Percentiles rank a stretch among this genome's conserved stretches.
phyloP scores from a whole-genome alignment of 2,113 vertebrate species.

The Oceanites oceanicus region DNA sequence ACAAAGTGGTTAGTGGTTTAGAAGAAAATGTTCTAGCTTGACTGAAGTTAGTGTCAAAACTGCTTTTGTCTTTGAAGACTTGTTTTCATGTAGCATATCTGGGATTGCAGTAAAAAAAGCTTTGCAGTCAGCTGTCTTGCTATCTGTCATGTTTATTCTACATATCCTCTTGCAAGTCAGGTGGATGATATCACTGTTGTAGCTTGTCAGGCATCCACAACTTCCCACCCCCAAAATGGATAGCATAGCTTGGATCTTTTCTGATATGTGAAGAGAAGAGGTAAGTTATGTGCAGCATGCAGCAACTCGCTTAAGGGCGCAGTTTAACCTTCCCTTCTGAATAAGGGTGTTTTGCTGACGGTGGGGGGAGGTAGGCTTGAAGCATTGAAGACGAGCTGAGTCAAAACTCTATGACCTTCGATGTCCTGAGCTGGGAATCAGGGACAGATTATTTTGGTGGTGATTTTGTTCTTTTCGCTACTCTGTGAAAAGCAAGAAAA shows the following conservation, averaged over 20 bases:
- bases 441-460: neutral
- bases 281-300: neutral
- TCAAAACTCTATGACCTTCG: neutral
- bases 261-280: neutral
- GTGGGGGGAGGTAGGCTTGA: neutral
- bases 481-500: neutral
- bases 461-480: neutral
- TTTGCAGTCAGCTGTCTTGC: neutral
- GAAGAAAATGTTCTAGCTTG: constrained; percentile 5
- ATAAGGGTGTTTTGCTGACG: neutral
- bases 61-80: neutral
- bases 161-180: neutral
- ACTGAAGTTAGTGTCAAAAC: neutral
- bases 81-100: constrained; percentile 27
- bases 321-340: neutral
- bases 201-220: neutral
- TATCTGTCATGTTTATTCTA: neutral
- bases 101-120: neutral
- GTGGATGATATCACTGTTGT: neutral
- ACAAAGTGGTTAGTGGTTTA: neutral
- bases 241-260: neutral
- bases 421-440: neutral
- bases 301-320: neutral
- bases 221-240: neutral
- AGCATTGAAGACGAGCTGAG: neutral